phyloP scores from a whole-genome alignment of 2,113 vertebrate species.

The Notarius lentiginosus region DNA sequence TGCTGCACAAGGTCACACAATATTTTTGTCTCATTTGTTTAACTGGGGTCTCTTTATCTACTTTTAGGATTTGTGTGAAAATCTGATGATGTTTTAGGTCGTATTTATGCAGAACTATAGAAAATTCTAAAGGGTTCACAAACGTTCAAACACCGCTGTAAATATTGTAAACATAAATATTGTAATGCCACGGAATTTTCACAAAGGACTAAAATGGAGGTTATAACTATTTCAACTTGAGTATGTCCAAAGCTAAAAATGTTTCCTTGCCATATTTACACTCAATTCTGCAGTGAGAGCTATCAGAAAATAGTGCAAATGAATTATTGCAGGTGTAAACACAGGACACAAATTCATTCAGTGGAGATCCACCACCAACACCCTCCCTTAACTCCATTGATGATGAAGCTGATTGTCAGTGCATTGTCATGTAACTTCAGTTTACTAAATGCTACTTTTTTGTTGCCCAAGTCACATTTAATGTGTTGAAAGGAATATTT shows the following conservation, averaged over 20 bases:
- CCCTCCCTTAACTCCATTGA: background rate
- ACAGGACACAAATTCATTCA: background rate
- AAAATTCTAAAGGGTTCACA: too few species aligned
- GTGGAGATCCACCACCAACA: background rate
- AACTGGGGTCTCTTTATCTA: too few species aligned
- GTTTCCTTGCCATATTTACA: background rate
- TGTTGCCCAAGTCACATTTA: slow-evolving; percentile 65
- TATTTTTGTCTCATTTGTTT: too few species aligned
- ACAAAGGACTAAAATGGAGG: background rate
- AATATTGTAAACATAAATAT: background rate
- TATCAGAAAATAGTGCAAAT: background rate
- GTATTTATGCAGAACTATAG: too few species aligned
- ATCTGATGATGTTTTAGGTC: too few species aligned
- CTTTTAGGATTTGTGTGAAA: too few species aligned
- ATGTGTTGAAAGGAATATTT: slow-evolving; percentile 90
- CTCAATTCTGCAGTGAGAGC: background rate
- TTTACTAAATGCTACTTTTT: slow-evolving; percentile 7
- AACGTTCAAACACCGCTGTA: too few species aligned
- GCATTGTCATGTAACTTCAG: background rate
- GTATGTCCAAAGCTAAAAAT: background rate
- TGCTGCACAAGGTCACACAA: too few species aligned
- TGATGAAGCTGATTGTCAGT: background rate
- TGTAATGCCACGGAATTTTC: background rate
- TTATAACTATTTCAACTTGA: background rate
- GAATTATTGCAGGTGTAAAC: background rate